These are phyloP conservation scores for Poecilia gillii DNA, from an alignment of 2,797 vertebrate genomes.

Conservation along the genomic window DNA sequence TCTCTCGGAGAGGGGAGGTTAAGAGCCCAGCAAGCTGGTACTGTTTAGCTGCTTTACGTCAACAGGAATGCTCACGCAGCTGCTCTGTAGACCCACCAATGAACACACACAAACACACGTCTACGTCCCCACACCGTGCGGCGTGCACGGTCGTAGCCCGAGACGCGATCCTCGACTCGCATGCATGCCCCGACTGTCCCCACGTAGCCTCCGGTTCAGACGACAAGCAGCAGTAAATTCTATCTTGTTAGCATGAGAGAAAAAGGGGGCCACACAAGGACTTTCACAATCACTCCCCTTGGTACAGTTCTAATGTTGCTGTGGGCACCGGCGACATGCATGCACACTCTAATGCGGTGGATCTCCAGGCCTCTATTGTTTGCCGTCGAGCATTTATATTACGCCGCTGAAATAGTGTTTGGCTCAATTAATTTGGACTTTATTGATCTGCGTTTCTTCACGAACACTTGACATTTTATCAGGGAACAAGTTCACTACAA, in stretches of 20 bases:
- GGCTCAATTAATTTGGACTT: conserved; percentile 14
- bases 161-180: conserved; percentile 11
- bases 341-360: conserved; percentile 6
- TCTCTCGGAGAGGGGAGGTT: conserved; percentile 79
- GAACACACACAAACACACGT: conserved; percentile 46
- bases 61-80: conserved; percentile 84
- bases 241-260: conserved; percentile 65
- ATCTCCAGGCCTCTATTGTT: conserved; percentile 9
- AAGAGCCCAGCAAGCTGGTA: conserved; percentile 85
- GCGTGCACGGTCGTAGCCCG: conserved; percentile 24
- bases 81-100: conserved; percentile 67
- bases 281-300: conserved; percentile 44
- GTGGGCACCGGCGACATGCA: conserved; percentile 48
- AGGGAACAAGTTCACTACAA: background rate
- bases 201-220: conserved; percentile 52
- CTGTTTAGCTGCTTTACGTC: conserved; percentile 86
- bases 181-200: conserved; percentile 28
- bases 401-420: conserved; percentile 29
- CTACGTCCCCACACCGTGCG: conserved; percentile 22
- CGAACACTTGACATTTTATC: background rate
- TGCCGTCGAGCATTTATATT: conserved; percentile 30
- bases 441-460: conserved; percentile 18
- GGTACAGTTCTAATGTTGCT: conserved; percentile 56
- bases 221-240: conserved; percentile 47
- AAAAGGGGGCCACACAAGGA: conserved; percentile 67